These are phyloP conservation scores for Trileptium ribeirensis DNA, from an alignment of 2,888 invertebrate genomes.

Conservation along the genomic window DNA sequence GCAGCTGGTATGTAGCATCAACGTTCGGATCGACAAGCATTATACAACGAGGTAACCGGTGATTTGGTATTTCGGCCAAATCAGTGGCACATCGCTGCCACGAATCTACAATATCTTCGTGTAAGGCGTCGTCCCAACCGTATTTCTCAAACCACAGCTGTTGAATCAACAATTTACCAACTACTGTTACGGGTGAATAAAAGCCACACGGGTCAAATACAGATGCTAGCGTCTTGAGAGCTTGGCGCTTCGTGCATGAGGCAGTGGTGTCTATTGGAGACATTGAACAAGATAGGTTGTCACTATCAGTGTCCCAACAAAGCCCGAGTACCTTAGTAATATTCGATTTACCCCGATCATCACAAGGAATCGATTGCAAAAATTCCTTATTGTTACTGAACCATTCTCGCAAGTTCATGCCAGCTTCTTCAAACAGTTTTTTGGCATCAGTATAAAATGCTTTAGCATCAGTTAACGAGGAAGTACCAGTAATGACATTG, in stretches of 20 bases:
- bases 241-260: not conserved
- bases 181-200: not conserved
- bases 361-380: not conserved
- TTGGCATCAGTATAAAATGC: not conserved
- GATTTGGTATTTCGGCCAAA: not conserved
- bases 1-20: not conserved
- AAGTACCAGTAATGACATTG: conserved; percentile 33
- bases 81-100: not conserved
- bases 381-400: not conserved
- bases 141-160: not conserved
- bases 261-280: conserved; percentile 12
- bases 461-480: not conserved
- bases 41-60: not conserved
- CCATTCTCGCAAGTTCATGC: not conserved
- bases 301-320: not conserved
- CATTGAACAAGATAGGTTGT: not conserved
- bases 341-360: not conserved
- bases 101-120: not conserved
- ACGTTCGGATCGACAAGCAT: not conserved
- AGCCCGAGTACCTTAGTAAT: not conserved
- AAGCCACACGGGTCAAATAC: not conserved
- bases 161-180: not conserved
- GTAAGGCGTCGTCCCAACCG: not conserved
- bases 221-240: not conserved
- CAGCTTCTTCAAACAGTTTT: not conserved